phyloP scores from a whole-genome alignment of 2,113 vertebrate genomes.

The Pedetes capensis region DNA sequence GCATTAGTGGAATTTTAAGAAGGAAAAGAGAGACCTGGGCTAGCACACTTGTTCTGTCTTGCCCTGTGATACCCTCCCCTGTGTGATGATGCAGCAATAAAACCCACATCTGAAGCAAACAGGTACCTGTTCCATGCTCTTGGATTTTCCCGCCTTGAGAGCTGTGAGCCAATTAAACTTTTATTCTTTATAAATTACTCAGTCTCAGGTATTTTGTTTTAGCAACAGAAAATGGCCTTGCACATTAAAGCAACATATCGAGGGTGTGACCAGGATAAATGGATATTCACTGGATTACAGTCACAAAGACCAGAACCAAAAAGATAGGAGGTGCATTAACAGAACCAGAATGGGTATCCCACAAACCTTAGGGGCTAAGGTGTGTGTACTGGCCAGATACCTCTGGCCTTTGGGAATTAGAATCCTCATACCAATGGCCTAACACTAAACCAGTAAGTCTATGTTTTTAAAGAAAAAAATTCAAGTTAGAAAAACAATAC shows the following conservation, averaged over 20 bases:
- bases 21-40: neutral
- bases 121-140: neutral
- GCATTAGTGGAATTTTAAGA: neutral
- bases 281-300: neutral
- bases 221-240: neutral
- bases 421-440: neutral
- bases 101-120: too few relatives aligned
- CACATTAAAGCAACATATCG: neutral
- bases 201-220: neutral
- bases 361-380: neutral
- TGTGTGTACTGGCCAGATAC: neutral
- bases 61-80: neutral
- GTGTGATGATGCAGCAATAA: too few relatives aligned
- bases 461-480: neutral
- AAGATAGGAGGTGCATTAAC: neutral
- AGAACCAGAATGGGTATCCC: neutral
- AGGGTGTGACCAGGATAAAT: neutral
- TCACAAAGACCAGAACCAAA: neutral
- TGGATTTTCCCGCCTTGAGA: neutral
- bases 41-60: neutral
- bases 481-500: neutral
- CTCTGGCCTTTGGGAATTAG: accelerated
- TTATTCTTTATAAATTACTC: neutral
- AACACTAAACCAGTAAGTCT: neutral
- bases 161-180: neutral